Evolutionary conservation across 2,797 vertebrate species (phyloP), one percentile per base, ranked within the genome.

Genomic region (Peromyscus aztecus): DNA sequence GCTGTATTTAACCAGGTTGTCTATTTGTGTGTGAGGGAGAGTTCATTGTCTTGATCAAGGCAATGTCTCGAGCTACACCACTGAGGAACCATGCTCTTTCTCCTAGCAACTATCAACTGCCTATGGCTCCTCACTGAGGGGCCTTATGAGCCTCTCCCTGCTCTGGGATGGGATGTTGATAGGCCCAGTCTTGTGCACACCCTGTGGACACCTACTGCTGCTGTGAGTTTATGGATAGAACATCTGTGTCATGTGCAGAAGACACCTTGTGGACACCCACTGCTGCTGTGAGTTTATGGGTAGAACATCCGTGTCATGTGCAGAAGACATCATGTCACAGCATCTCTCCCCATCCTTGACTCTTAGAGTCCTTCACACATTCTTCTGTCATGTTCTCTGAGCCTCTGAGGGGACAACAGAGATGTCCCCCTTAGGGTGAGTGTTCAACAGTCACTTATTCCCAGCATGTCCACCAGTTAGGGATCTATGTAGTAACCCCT

Each of bases 171-270:
- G 31, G 14, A 37, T 52, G 84, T 69, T 16, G 63, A 24, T 49
- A 49, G 31, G 11, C 43, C 29, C 31, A n/a, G 43, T 85, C 43
- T 52, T 49, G 46, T 24, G 21, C 49, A 63, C 2, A 14, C 27
- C 19, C 34, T 9, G 0, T 27, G 84, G 31, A 52, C 29, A 69
- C 21, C 31, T 2, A 16, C 84, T 23, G 17, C 82, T 67, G 43
- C 17, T n/a, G 29, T 67, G 29, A 31, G 31, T 14, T 69, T 24
- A 69, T n/a, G 43, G 3, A 13, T 24, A n/a, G 43, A 85, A 13
- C 29, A 67, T 9, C 19, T 11, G 0, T 24, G 3, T 31, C 43
- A 69, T n/a, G 31, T 17, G 10, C 0, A 3, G 19, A 67, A 14
- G 52, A 55, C 16, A 14, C 40, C 11, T 34, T 9, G 0, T 27